Evolutionary conservation across 1,140 invertebrate species (phyloP).

Genomic region (Drosophila albomicans): DNA sequence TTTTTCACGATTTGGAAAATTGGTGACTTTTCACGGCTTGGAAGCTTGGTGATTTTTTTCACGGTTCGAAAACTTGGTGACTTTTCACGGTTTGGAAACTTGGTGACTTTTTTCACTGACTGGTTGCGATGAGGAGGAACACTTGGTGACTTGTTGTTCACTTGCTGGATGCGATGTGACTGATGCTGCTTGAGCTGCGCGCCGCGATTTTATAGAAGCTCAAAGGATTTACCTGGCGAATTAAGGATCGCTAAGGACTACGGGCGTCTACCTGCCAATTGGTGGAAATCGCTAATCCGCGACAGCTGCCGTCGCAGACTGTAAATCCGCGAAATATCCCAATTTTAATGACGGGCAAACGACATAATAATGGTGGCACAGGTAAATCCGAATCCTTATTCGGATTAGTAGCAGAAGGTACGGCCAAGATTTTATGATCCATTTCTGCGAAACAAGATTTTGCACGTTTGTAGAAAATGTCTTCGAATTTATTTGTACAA

Average conservation of each 20-base stretch:
- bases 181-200: constrained; percentile 6
- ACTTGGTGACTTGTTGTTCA: neutral
- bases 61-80: neutral
- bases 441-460: neutral
- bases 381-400: constrained; percentile 14
- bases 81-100: neutral
- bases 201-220: constrained; percentile 36
- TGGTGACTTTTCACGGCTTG: neutral
- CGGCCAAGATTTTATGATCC: neutral
- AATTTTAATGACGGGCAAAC: constrained; percentile 6
- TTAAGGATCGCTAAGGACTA: too few relatives aligned
- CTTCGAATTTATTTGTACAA: constrained; percentile 12
- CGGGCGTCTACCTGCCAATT: constrained; percentile 51
- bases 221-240: constrained; percentile 27
- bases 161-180: constrained; percentile 13
- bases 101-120: neutral
- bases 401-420: neutral
- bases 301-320: constrained; percentile 24
- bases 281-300: constrained; percentile 35
- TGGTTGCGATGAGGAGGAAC: neutral
- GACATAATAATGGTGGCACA: constrained; percentile 9
- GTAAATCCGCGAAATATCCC: constrained; percentile 4
- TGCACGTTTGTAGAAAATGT: neutral
- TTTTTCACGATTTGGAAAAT: neutral
- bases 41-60: constrained; percentile 1